Conservation (phyloP, 2,888 invertebrate species). For the Parnassius mnemosyne region DNA sequence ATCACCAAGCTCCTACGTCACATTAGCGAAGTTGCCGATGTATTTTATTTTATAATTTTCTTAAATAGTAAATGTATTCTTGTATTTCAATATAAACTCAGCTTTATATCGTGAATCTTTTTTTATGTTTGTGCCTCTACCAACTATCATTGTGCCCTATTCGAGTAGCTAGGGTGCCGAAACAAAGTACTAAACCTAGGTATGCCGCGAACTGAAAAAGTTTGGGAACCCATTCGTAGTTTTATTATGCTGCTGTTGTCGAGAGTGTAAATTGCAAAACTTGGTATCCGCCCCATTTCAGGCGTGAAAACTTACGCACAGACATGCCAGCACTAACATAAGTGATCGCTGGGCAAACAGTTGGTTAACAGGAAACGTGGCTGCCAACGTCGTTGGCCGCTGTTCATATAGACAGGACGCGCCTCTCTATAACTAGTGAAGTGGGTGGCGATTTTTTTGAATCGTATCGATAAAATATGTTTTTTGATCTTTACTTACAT, state of each 20-base stretch:
- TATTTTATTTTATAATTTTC: no score
- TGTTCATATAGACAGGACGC: conserved; percentile 33
- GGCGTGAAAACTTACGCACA: background rate
- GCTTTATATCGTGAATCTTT: no score
- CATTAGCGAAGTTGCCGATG: no score
- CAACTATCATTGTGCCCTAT: no score
- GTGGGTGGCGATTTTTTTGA: background rate
- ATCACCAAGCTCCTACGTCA: no score
- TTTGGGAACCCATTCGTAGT: no score
- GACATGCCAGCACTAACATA: conserved; percentile 2
- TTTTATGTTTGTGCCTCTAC: no score
- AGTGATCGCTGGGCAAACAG: conserved; percentile 11
- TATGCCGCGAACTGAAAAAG: no score
- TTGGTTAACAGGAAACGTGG: conserved; percentile 30
- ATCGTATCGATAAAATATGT: conserved; percentile 4
- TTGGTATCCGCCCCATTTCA: background rate
- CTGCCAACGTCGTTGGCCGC: conserved; percentile 30
- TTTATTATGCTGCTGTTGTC: background rate
- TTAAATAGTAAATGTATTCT: no score
- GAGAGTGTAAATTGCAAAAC: background rate
- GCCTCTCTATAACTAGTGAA: conserved; percentile 15
- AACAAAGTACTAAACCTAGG: no score
- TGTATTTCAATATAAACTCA: no score
- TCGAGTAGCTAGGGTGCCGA: no score
- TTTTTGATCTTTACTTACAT: background rate